Base-by-base conservation (phyloP, 2,797 vertebrate species). In the Rhincodon typus region DNA sequence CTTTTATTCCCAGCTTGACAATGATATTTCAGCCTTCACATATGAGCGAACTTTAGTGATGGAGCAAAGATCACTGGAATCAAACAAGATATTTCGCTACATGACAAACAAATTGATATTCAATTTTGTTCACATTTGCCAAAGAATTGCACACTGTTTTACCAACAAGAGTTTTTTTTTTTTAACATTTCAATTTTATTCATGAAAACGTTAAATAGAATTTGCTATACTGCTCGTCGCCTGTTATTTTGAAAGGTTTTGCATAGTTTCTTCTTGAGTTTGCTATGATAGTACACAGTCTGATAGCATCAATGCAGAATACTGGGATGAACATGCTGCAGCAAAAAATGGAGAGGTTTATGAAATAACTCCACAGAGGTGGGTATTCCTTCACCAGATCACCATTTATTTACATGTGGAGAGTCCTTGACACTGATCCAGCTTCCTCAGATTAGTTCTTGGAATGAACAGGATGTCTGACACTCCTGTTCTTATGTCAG, bases 1-100 rank as follows among this genome's bases (percentile, higher is more conserved):
- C 53, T 62, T 38, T 12, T 38, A 30, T 94, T 95, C 30, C 94
- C 98, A 98, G 99, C 98, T 99, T 79, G 99, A 99, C 96, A 99
- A 98, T 0, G 99, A 99, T 96, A 99, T 99, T 97, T 99, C 99
- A 4, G 99, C 99, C 0, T 99, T 99, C 97, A 99, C 99, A 0
- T 99, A 99, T 1, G 99, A 99, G 97, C 99, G 98, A 97, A 99
- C 99, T 0, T 98, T 99, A 96, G 96, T 99, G 98, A 99, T 99
- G 99, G 99, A 99, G 97, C 99, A 99, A 97, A 97, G 99, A 95
- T 99, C 99, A 4, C n/a, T n/a, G n/a, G n/a, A n/a, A n/a, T n/a
- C n/a, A n/a, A n/a, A n/a, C n/a, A n/a, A n/a, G n/a, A n/a, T n/a
- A n/a, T n/a, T n/a, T n/a, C n/a, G n/a, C n/a, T n/a, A n/a, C n/a